These are phyloP conservation scores for Argyra leucocephala DNA, from an alignment of 2,888 invertebrate genomes.

Conservation along the genomic window DNA sequence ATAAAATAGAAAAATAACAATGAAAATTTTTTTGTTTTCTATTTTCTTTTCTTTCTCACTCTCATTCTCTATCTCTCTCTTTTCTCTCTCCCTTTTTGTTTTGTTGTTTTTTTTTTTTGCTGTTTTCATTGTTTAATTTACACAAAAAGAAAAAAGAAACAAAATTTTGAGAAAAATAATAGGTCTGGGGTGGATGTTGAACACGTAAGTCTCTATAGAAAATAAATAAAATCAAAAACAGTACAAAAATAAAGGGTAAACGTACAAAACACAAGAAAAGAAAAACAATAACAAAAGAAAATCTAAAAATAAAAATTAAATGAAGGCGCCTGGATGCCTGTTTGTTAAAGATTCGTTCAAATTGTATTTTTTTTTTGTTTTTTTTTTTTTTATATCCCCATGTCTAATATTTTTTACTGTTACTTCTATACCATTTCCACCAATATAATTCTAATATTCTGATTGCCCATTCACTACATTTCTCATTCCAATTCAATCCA, in stretches of 20 bases:
- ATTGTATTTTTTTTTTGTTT: not conserved
- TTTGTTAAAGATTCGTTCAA: not conserved
- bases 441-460: too few species aligned
- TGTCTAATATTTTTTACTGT: too few species aligned
- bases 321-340: constrained; percentile 4
- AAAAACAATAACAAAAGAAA: not conserved
- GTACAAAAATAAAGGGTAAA: not conserved
- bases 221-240: not conserved
- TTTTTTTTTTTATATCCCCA: not conserved
- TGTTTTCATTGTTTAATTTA: not conserved
- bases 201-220: not conserved
- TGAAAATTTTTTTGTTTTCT: not conserved
- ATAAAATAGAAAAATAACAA: not conserved
- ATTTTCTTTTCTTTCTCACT: not conserved
- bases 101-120: not conserved
- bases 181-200: not conserved
- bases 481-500: too few species aligned
- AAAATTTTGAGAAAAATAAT: not conserved
- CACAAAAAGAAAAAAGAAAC: not conserved
- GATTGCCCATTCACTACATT: too few species aligned
- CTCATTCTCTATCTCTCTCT: not conserved
- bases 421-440: too few species aligned
- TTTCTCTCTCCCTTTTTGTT: not conserved
- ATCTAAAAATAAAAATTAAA: not conserved
- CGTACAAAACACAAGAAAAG: not conserved